phyloP scores from a whole-genome alignment of 2,113 vertebrate genomes.

The Riparia riparia region DNA sequence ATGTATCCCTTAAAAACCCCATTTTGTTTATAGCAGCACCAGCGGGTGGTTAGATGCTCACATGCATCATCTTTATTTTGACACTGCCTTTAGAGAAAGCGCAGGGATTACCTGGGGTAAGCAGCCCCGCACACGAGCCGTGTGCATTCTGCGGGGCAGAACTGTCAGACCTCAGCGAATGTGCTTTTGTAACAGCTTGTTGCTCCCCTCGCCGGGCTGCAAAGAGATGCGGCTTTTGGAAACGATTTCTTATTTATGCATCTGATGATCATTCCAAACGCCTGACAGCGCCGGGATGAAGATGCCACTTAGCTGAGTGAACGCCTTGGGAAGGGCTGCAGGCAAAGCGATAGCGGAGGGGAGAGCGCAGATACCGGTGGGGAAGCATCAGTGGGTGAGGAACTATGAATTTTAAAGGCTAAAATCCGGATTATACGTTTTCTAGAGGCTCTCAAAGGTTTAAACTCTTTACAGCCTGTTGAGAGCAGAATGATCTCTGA shows the following conservation, averaged over 20 bases:
- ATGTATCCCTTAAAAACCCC: neutral
- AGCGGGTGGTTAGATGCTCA: neutral
- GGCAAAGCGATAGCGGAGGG: neutral
- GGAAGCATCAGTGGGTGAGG: neutral
- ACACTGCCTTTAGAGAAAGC: neutral
- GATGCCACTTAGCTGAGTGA: neutral
- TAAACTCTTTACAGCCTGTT: conserved; percentile 47
- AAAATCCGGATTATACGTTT: neutral
- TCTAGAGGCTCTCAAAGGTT: conserved; percentile 37
- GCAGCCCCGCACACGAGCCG: neutral
- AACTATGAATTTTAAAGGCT: neutral
- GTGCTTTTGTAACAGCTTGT: neutral
- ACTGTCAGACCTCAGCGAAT: conserved; percentile 2
- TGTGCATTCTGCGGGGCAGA: neutral
- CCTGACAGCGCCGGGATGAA: neutral
- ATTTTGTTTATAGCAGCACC: neutral
- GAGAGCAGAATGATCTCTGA: conserved; percentile 35
- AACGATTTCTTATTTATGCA: conserved; percentile 9
- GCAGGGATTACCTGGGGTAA: neutral
- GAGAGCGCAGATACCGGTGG: neutral
- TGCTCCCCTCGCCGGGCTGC: neutral
- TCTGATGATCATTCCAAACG: neutral
- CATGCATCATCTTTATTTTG: conserved; percentile 12
- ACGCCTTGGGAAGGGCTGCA: neutral
- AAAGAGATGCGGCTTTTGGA: conserved; percentile 1